These are phyloP conservation scores for Nilaparvata lugens DNA, from an alignment of 1,140 invertebrate species.

Conservation along the genomic window DNA sequence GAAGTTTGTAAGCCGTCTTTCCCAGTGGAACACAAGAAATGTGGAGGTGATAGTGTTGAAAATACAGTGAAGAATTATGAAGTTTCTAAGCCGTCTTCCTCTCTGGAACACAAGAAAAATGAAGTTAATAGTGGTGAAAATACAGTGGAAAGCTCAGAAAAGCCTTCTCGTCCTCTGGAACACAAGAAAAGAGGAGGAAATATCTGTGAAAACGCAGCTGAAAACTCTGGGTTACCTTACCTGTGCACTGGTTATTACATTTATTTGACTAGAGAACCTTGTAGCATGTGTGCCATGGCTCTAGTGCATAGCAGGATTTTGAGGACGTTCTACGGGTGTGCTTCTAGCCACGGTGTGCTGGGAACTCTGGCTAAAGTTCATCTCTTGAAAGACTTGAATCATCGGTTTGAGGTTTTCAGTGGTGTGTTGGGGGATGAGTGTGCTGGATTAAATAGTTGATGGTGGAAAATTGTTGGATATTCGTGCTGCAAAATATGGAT, in stretches of 20 bases:
- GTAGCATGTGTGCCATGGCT: conserved; percentile 91
- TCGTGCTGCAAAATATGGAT: too few species aligned
- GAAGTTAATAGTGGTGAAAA: too few species aligned
- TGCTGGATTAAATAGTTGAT: neutral
- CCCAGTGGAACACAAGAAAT: neutral
- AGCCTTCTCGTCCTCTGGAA: too few species aligned
- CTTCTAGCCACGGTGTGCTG: conserved; percentile 52
- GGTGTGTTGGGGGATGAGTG: conserved; percentile 30
- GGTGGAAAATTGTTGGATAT: too few species aligned
- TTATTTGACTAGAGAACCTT: conserved; percentile 78
- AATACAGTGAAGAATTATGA: too few species aligned
- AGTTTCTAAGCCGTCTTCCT: too few species aligned
- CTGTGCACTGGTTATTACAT: conserved; percentile 84
- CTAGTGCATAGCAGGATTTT: conserved; percentile 77
- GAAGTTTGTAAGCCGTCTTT: too few species aligned
- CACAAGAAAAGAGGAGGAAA: conserved; percentile 1
- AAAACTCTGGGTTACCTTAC: conserved; percentile 48
- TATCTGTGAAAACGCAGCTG: neutral
- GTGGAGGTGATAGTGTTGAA: neutral
- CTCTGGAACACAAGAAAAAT: too few species aligned
- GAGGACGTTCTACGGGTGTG: conserved; percentile 67
- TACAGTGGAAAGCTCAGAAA: too few species aligned
- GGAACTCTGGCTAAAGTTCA: conserved; percentile 65
- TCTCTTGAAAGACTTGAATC: conserved; percentile 69
- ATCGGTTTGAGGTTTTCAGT: conserved; percentile 76